Percentiles rank a stretch among this genome's conserved stretches.
Conservation (phyloP, 2,888 invertebrate species). For the Andrena minutula region DNA sequence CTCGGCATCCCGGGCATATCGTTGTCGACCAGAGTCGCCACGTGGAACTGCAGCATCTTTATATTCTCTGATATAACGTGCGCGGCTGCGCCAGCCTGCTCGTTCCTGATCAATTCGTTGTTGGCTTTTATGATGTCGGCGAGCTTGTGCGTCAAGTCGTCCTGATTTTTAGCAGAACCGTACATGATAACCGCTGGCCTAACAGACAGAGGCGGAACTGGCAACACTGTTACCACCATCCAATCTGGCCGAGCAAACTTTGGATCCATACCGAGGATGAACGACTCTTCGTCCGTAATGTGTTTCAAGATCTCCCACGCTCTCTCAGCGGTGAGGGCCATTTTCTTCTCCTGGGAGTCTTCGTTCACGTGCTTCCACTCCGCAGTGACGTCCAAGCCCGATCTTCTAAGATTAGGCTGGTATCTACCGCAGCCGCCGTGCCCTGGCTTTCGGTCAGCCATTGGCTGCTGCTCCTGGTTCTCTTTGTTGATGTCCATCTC, state of each 20-base stretch:
- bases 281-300: slow-evolving; percentile 98
- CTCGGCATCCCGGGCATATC: slow-evolving; percentile 99
- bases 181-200: slow-evolving; percentile 99
- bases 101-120: slow-evolving; percentile 97
- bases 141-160: slow-evolving; percentile 99
- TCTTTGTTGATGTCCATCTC: slow-evolving; percentile 97
- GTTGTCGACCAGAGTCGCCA: slow-evolving; percentile 99
- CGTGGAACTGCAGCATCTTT: slow-evolving; percentile 99
- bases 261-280: slow-evolving; percentile 98
- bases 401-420: slow-evolving; percentile 96
- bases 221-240: slow-evolving; percentile 99
- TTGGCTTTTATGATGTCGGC: slow-evolving; percentile 99
- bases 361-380: slow-evolving; percentile 99
- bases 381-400: slow-evolving; percentile 96
- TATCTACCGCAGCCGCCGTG: slow-evolving; percentile 99
- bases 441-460: slow-evolving; percentile 87
- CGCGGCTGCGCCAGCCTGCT: slow-evolving; percentile 98
- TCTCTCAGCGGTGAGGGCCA: slow-evolving; percentile 96
- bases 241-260: slow-evolving; percentile 99
- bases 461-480: slow-evolving; percentile 86
- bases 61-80: slow-evolving; percentile 99
- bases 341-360: slow-evolving; percentile 99
- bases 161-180: slow-evolving; percentile 99
- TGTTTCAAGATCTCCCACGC: slow-evolving; percentile 99
- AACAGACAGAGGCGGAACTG: slow-evolving; percentile 98